phyloP scores from a whole-genome alignment of 2,113 vertebrate genomes.

The Trachemys scripta region DNA sequence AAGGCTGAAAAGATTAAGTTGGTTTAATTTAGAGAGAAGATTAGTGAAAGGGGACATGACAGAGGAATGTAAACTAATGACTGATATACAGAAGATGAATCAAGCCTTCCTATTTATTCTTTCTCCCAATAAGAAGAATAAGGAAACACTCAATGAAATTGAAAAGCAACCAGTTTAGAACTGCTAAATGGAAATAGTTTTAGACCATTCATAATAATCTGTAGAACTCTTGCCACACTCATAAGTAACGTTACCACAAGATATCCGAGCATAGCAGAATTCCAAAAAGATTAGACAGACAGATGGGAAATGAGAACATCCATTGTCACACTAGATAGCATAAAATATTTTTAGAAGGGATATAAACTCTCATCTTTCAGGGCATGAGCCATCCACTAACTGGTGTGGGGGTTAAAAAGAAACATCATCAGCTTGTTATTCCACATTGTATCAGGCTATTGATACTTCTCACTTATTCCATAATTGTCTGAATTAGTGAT shows the following conservation, averaged over 20 bases:
- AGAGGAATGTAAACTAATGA: neutral
- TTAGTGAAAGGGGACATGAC: neutral
- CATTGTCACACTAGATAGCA: rapidly evolving
- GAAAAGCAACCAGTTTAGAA: neutral
- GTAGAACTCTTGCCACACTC: rapidly evolving
- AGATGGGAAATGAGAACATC: neutral
- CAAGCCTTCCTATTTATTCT: neutral
- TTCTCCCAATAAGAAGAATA: neutral
- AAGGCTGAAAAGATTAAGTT: neutral
- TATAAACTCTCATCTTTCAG: neutral
- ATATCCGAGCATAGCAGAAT: rapidly evolving
- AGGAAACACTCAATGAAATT: neutral
- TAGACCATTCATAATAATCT: neutral
- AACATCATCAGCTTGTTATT: neutral
- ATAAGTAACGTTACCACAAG: rapidly evolving
- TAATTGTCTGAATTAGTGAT: rapidly evolving
- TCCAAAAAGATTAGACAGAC: neutral
- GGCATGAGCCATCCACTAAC: neutral
- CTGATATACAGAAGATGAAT: neutral
- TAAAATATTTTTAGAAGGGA: neutral
- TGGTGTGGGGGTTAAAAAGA: neutral
- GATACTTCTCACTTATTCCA: rapidly evolving
- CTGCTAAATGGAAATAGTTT: neutral
- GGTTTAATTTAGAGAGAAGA: neutral
- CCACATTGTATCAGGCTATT: neutral